Percentiles rank a stretch among this genome's conserved stretches.
These are phyloP conservation scores for Paguma larvata DNA, from an alignment of 2,797 vertebrate species.

Conservation along the genomic window DNA sequence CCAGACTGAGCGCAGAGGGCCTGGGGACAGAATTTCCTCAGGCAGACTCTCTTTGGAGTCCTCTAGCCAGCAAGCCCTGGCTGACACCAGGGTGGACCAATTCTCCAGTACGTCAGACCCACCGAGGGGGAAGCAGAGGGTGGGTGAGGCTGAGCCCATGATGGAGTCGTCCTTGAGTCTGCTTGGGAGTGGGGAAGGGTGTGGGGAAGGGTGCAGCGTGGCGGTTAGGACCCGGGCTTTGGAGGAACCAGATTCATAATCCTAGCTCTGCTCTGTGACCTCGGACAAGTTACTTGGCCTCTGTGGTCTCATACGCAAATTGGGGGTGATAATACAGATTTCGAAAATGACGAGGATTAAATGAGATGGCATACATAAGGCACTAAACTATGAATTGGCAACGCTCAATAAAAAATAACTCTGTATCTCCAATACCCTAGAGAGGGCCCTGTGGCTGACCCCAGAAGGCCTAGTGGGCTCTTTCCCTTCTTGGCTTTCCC, in stretches of 20 bases:
- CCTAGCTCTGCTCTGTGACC: not conserved
- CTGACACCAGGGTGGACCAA: not conserved
- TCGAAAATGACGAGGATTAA: not conserved
- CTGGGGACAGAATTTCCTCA: not conserved
- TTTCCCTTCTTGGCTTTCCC: not conserved
- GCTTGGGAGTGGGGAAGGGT: no score
- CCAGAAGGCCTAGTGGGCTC: not conserved
- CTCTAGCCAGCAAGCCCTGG: not conserved
- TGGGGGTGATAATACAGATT: not conserved
- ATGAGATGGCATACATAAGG: not conserved
- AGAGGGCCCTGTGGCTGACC: not conserved
- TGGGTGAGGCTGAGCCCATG: not conserved
- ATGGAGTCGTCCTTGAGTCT: not conserved
- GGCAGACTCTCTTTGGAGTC: not conserved
- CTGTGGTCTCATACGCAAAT: not conserved
- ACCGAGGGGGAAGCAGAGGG: not conserved
- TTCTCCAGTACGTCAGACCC: not conserved
- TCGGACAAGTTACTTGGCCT: conserved; percentile 1
- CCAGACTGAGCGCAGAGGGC: not conserved
- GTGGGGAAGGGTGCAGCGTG: accelerated
- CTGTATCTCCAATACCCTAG: not conserved
- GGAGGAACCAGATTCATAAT: not conserved
- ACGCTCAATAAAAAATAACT: not conserved
- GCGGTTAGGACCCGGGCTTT: not conserved
- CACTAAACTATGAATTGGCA: not conserved